Base-by-base conservation (phyloP, 2,888 invertebrate genomes). In the Liodrosophila aerea region DNA sequence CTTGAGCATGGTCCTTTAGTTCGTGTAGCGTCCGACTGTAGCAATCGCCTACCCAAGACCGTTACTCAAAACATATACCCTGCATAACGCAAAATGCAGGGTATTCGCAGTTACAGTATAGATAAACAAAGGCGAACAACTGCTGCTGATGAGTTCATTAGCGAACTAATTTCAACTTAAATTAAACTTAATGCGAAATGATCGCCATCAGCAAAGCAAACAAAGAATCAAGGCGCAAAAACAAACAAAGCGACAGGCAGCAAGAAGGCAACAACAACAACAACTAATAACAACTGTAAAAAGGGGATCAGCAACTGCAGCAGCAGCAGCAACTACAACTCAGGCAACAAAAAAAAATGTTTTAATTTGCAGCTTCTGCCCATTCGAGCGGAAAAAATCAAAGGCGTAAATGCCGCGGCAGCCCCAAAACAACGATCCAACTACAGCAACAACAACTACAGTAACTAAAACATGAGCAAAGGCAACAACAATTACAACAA, bases 121-220 rank as follows among this genome's bases (percentile, higher is more conserved):
- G 30, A 60, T 52, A 73, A 73, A 68, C 64, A 57, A 64, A 52
- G 40, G 52, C 46, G 53, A 18, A 52, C 52, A 58, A 63, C 57
- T 50, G 63, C 51, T 46, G 47, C 12, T 88, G 87, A 88, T 88
- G 88, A 85, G 88, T 88, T 88, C 87, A 88, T 88, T 88, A 88
- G 77, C 81, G 81, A 82, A 84, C 86, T 86, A 88, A 88, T 87
- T 88, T 87, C 85, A 84, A 83, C 83, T 86, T 85, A 78, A 88
- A 88, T 88, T 87, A 87, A 87, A 85, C 87, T 87, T 87, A 88
- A 87, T 86, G 82, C 73, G 82, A 80, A 82, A 73, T 73, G 87
- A 87, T 86, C 73, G 80, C 71, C 76, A 85, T 85, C 84, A 81
- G 68, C 68, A 87, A 71, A 78, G 73, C 80, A 87, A 87, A 87